Percentiles rank a stretch among this genome's conserved stretches.
These are phyloP conservation scores for Palythoa grandis DNA, from an alignment of 92 coral and sea anemone genomes.

Conservation along the genomic window DNA sequence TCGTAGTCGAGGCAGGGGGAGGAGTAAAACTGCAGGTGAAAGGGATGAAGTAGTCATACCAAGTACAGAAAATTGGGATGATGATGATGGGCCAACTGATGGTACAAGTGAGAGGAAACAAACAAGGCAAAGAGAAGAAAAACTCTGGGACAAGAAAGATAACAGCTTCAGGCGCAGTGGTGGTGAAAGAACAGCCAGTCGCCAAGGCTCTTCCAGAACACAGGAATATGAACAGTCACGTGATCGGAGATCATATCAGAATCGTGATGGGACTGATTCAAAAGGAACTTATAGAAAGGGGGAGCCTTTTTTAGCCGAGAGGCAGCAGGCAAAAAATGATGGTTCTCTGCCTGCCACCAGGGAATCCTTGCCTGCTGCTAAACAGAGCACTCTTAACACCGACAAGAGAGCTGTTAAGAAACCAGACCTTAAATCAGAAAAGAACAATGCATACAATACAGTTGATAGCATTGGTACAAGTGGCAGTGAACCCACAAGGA, in stretches of 20 bases:
- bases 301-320: constrained; percentile 99
- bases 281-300: constrained; percentile 71
- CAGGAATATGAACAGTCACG: constrained; percentile 37
- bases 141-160: constrained; percentile 42
- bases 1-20: constrained; percentile 63
- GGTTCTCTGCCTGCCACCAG: constrained; percentile 90
- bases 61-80: constrained; percentile 96
- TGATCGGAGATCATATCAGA: constrained; percentile 45
- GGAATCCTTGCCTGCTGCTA: constrained; percentile 99
- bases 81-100: constrained; percentile 58
- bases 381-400: constrained; percentile 63
- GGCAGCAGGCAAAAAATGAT: constrained; percentile 99
- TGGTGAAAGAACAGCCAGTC: constrained; percentile 20
- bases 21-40: constrained; percentile 60
- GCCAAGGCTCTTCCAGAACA: constrained; percentile 20
- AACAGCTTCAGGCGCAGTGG: constrained; percentile 19
- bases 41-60: constrained; percentile 54
- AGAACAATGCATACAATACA: constrained; percentile 59
- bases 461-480: constrained; percentile 70
- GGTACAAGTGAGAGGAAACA: constrained; percentile 40
- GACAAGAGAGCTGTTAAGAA: constrained; percentile 77
- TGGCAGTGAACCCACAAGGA: constrained; percentile 62
- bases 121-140: constrained; percentile 39
- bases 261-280: constrained; percentile 53
- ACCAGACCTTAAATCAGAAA: constrained; percentile 63